phyloP scores from a whole-genome alignment of 2,888 invertebrate species.

The Aphidoletes aphidimyza region DNA sequence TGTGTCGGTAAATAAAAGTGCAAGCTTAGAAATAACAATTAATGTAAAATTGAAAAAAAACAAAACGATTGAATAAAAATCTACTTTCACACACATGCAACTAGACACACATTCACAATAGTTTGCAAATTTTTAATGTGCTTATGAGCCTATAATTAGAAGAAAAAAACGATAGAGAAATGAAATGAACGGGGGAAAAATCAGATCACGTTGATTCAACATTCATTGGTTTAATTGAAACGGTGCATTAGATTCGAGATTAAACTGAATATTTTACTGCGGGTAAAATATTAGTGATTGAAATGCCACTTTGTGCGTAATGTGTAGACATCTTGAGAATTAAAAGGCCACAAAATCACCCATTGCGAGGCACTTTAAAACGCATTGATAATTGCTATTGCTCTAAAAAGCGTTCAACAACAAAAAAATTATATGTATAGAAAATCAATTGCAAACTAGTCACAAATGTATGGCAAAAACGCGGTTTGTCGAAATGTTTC shows the following conservation, averaged over 20 bases:
- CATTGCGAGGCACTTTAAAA: background rate
- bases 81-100: background rate
- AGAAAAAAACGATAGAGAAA: background rate
- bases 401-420: background rate
- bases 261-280: too few species aligned
- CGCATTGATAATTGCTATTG: slow-evolving; percentile 44
- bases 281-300: background rate
- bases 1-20: background rate
- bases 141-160: background rate
- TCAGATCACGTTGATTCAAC: background rate
- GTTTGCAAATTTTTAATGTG: background rate
- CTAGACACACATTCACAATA: background rate
- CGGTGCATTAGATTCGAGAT: background rate
- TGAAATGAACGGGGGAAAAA: background rate
- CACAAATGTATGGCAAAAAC: background rate
- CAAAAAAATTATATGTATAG: background rate
- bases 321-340: background rate
- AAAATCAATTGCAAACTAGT: background rate
- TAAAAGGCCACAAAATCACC: background rate
- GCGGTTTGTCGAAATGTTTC: slow-evolving; percentile 28
- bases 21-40: background rate
- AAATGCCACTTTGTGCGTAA: background rate
- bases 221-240: background rate
- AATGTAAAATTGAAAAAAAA: slow-evolving; percentile 20
- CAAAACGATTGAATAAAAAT: background rate